Conservation (phyloP, 2,113 vertebrate genomes). For the Paracanthobrama guichenoti region DNA sequence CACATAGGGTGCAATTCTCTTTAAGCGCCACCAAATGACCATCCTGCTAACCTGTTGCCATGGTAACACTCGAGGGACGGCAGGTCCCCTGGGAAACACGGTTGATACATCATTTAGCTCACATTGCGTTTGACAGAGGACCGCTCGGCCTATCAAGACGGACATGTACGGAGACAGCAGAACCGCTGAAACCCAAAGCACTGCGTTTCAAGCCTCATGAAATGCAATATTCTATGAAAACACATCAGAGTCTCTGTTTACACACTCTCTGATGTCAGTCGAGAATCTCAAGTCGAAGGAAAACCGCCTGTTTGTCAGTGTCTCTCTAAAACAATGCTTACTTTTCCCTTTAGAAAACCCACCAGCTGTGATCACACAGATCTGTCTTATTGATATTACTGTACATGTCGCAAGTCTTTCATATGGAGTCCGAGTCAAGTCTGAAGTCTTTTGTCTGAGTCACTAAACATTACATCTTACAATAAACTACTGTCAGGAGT, state of each 20-base stretch:
- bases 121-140: constrained; percentile 30
- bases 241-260: background rate
- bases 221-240: background rate
- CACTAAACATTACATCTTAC: too few species aligned
- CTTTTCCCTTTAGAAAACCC: background rate
- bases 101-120: constrained; percentile 47
- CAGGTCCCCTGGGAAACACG: constrained; percentile 26
- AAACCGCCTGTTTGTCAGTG: background rate
- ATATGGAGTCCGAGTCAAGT: too few species aligned
- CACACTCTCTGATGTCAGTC: background rate
- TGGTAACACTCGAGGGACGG: constrained; percentile 53
- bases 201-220: background rate
- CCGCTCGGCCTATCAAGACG: constrained; percentile 33
- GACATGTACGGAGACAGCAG: background rate
- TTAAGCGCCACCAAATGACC: constrained; percentile 43
- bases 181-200: background rate
- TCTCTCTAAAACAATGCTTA: background rate
- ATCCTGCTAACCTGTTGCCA: constrained; percentile 54
- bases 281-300: background rate
- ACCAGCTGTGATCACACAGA: background rate
- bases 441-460: too few species aligned
- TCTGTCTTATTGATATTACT: background rate
- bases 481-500: too few species aligned
- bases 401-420: background rate
- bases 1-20: constrained; percentile 42